Conservation (phyloP, 92 coral and sea anemone genomes). For the Pocillopora grandis region DNA sequence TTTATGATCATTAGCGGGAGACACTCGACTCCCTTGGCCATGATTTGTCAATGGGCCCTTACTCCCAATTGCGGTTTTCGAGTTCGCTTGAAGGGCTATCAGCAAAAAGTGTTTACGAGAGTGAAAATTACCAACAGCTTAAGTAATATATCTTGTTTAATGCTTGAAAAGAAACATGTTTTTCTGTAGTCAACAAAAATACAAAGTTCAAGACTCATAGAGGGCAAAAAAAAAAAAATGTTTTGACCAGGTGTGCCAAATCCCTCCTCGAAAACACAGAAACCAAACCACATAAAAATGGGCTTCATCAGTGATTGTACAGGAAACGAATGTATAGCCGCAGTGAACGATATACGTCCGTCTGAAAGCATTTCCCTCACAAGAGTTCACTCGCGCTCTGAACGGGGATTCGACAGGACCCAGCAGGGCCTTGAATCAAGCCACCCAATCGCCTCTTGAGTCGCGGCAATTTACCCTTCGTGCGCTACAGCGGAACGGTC, state of each 20-base stretch:
- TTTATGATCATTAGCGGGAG: conserved; percentile 27
- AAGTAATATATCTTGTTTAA: conserved; percentile 17
- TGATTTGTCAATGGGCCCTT: conserved; percentile 45
- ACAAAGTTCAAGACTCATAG: neutral
- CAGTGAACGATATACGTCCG: conserved; percentile 13
- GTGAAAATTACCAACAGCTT: conserved; percentile 31
- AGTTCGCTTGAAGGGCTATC: conserved; percentile 38
- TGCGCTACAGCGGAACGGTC: conserved; percentile 18
- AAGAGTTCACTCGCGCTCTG: conserved; percentile 26
- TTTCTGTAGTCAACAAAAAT: neutral
- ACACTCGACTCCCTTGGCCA: conserved; percentile 38
- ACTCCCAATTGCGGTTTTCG: conserved; percentile 44
- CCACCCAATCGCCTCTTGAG: conserved; percentile 47
- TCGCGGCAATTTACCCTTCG: conserved; percentile 34
- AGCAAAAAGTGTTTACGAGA: conserved; percentile 38
- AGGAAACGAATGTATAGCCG: neutral
- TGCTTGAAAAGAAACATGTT: conserved; percentile 11
- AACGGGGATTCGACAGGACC: conserved; percentile 51
- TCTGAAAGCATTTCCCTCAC: conserved; percentile 17
- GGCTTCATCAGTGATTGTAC: conserved; percentile 1
- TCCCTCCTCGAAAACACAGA: conserved; percentile 1
- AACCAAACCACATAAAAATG: conserved; percentile 22
- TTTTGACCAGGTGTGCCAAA: neutral
- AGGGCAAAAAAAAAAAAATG: neutral
- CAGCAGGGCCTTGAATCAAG: conserved; percentile 46